A percentile compares a stretch with the other conserved stretches of the same genome.
Conservation (phyloP, 2,797 vertebrate genomes). For the Rhynchotus rufescens region DNA sequence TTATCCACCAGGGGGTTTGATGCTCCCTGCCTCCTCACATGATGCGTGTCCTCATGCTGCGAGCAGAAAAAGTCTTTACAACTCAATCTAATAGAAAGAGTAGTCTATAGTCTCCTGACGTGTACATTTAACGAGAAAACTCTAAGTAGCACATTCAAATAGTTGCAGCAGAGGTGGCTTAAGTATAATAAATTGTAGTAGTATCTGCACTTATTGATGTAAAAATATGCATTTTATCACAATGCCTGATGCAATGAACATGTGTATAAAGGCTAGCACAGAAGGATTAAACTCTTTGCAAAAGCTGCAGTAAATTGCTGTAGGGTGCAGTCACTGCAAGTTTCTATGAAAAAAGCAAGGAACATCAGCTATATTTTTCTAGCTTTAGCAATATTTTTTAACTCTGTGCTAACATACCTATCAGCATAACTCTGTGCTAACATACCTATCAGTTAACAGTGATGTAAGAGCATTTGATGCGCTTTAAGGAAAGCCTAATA, state of each 20-base stretch:
- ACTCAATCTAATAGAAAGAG: constrained; percentile 27
- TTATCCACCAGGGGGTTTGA: constrained; percentile 1
- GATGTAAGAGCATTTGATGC: neutral
- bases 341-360: neutral
- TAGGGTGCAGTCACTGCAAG: neutral
- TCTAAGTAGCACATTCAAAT: neutral
- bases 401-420: neutral
- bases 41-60: neutral
- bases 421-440: neutral
- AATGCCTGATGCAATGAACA: neutral
- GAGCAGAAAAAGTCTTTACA: neutral
- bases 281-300: neutral
- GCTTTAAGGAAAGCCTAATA: neutral
- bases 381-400: neutral
- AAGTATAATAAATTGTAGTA: neutral
- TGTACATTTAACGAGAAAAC: constrained; percentile 14
- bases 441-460: neutral
- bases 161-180: neutral
- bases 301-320: neutral
- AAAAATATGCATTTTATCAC: neutral
- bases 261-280: neutral
- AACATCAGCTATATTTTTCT: neutral
- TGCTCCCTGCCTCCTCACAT: neutral
- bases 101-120: neutral
- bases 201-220: neutral